Evolutionary conservation across 2,888 invertebrate species (phyloP).

Genomic region (Azorinus chamasolen): DNA sequence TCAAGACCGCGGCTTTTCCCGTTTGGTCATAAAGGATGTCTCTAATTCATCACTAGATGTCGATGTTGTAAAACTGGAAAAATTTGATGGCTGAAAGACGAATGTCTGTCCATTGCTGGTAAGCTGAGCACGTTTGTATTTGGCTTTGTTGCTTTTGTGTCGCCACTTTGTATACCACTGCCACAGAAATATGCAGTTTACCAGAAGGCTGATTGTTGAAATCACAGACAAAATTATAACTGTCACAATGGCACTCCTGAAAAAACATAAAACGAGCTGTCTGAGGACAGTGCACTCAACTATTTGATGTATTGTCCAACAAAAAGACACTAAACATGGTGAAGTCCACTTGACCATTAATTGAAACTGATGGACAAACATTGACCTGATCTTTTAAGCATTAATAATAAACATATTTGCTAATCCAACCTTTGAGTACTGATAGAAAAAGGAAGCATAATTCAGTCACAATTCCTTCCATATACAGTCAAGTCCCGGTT

Average conservation of each 20-base stretch:
- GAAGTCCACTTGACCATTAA: too few relatives aligned
- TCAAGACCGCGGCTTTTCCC: too few relatives aligned
- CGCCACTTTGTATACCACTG: constrained; percentile 54
- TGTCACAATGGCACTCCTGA: constrained; percentile 64
- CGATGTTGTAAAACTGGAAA: constrained; percentile 51
- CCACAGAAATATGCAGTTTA: constrained; percentile 71
- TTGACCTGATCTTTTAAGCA: too few relatives aligned
- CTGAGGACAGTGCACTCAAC: not conserved
- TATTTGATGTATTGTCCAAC: too few relatives aligned
- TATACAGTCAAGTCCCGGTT: too few relatives aligned
- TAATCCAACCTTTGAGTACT: too few relatives aligned
- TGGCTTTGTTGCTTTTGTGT: constrained; percentile 16
- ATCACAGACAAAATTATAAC: constrained; percentile 64
- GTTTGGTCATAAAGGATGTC: constrained; percentile 19
- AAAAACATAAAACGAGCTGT: constrained; percentile 42
- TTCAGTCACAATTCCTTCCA: too few relatives aligned
- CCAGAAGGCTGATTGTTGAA: constrained; percentile 63
- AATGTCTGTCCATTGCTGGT: constrained; percentile 35
- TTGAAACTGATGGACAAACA: too few relatives aligned
- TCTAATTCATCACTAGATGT: constrained; percentile 41
- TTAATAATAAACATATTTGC: too few relatives aligned
- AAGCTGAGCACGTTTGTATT: constrained; percentile 40
- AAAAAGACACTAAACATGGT: too few relatives aligned
- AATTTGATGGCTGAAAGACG: constrained; percentile 30
- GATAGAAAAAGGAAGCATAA: too few relatives aligned